Percentiles rank a stretch among this genome's conserved stretches.
These are phyloP conservation scores for Tiliqua scincoides DNA, from an alignment of 2,113 vertebrate genomes.

Conservation along the genomic window DNA sequence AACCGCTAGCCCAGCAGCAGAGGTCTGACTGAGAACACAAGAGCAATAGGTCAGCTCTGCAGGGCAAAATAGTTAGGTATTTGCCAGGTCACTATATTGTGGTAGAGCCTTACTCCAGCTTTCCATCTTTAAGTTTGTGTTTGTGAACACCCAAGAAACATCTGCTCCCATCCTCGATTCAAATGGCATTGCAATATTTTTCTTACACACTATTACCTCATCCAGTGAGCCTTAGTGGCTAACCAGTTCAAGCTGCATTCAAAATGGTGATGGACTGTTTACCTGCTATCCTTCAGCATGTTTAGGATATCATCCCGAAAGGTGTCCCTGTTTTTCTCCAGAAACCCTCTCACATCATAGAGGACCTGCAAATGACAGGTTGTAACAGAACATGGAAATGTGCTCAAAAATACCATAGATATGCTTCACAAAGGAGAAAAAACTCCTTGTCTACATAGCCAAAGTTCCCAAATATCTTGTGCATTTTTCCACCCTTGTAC, in stretches of 20 bases:
- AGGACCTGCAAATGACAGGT: constrained; percentile 77
- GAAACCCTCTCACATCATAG: constrained; percentile 87
- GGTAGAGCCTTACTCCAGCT: not conserved
- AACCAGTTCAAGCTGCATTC: not conserved
- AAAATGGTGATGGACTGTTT: not conserved
- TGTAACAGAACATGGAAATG: not conserved
- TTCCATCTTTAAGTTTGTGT: not conserved
- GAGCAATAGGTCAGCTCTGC: not conserved
- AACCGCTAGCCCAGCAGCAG: not conserved
- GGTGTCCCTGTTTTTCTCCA: constrained; percentile 93
- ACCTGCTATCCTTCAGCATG: constrained; percentile 93
- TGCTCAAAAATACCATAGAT: not conserved
- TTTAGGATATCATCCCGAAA: constrained; percentile 93
- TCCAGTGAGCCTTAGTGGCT: not conserved
- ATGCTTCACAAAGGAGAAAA: not conserved
- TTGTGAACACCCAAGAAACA: not conserved
- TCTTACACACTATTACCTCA: not conserved
- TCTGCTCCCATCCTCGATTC: not conserved
- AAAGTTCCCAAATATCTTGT: not conserved
- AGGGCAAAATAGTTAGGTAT: not conserved
- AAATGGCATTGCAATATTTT: not conserved
- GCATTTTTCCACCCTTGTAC: not conserved
- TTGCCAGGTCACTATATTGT: no score
- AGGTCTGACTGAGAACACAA: not conserved
- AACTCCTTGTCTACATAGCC: not conserved